phyloP scores from a whole-genome alignment of 2,888 invertebrate genomes.

The Macaria notata region DNA sequence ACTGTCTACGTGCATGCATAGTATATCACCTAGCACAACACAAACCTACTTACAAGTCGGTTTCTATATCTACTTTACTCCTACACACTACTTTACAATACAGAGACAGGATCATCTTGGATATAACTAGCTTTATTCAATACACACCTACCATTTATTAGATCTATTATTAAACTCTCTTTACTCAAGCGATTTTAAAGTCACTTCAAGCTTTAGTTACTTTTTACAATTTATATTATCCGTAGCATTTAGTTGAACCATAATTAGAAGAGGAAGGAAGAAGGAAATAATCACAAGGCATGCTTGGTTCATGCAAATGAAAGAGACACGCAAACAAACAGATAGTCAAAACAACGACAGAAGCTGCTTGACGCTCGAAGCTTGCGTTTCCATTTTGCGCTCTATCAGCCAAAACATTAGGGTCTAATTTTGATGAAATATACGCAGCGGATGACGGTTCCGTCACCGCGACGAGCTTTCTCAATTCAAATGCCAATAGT shows the following conservation, averaged over 20 bases:
- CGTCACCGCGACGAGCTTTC: conserved; percentile 36
- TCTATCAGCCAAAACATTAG: conserved; percentile 65
- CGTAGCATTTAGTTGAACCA: conserved; percentile 52
- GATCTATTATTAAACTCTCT: conserved; percentile 3
- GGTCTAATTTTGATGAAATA: conserved; percentile 59
- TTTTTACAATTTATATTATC: conserved; percentile 45
- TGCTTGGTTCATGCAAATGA: conserved; percentile 80
- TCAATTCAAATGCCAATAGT: conserved; percentile 47
- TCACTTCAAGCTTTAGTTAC: conserved; percentile 26
- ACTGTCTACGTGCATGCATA: conserved; percentile 67
- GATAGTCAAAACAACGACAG: conserved; percentile 72
- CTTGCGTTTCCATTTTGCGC: conserved; percentile 53
- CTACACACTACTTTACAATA: conserved; percentile 45
- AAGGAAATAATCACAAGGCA: conserved; percentile 68
- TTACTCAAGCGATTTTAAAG: conserved; percentile 18
- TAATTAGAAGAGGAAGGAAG: conserved; percentile 52
- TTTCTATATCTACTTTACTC: conserved; percentile 66
- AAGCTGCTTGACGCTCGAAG: conserved; percentile 74
- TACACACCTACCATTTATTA: conserved; percentile 24
- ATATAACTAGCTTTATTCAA: conserved; percentile 28
- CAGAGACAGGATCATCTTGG: conserved; percentile 48
- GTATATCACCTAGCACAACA: conserved; percentile 64
- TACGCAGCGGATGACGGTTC: conserved; percentile 34
- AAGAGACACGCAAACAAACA: conserved; percentile 78
- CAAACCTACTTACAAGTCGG: conserved; percentile 55